phyloP scores from a whole-genome alignment of 2,113 vertebrate species.

The Prinia subflava region DNA sequence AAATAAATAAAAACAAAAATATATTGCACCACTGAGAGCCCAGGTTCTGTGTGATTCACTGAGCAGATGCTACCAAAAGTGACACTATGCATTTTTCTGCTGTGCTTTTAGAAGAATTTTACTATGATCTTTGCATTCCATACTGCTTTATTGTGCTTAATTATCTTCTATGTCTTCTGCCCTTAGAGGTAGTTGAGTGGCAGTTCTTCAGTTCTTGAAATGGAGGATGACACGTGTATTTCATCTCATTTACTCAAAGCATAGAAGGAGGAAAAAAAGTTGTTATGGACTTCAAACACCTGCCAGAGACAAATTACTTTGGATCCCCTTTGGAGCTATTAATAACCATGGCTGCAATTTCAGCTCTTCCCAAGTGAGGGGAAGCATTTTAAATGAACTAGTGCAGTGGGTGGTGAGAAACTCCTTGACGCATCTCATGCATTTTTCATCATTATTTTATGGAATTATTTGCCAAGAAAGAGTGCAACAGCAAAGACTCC shows the following conservation, averaged over 20 bases:
- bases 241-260: slow-evolving; percentile 10
- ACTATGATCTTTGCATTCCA: background rate
- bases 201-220: slow-evolving; percentile 22
- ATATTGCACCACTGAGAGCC: background rate
- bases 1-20: background rate
- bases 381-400: slow-evolving; percentile 32
- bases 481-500: background rate
- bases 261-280: background rate
- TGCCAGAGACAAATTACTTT: slow-evolving; percentile 36
- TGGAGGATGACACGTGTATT: background rate
- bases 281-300: background rate
- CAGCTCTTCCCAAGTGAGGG: background rate
- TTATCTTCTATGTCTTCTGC: background rate
- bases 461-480: background rate
- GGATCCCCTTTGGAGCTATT: background rate
- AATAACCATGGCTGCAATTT: slow-evolving; percentile 22
- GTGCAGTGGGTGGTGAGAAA: background rate
- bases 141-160: background rate
- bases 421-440: background rate
- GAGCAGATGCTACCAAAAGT: background rate
- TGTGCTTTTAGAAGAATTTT: background rate
- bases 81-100: background rate
- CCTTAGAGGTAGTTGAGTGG: background rate
- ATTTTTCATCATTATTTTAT: slow-evolving; percentile 30
- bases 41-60: background rate